These are phyloP conservation scores for Jaculus jaculus DNA, from an alignment of 2,113 vertebrate species.

Conservation along the genomic window DNA sequence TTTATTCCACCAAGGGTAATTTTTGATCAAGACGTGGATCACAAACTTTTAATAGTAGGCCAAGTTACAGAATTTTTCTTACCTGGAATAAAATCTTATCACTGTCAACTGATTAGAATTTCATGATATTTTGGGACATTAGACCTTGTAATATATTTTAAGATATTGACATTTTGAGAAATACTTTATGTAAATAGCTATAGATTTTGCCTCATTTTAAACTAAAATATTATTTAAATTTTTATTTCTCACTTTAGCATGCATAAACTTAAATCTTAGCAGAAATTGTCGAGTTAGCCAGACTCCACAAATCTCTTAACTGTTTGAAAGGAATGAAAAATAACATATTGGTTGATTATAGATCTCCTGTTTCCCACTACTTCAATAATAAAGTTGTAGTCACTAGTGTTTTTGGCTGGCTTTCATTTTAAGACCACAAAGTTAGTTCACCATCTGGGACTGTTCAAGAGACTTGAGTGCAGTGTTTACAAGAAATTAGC, in stretches of 20 bases:
- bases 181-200: constrained; percentile 31
- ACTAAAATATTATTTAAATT: constrained; percentile 25
- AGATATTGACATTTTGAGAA: constrained; percentile 45
- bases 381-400: constrained; percentile 68
- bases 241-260: constrained; percentile 61
- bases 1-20: background rate
- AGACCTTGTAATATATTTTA: background rate
- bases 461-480: constrained; percentile 78
- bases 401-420: constrained; percentile 67
- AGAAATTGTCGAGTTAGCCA: constrained; percentile 62
- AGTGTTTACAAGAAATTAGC: constrained; percentile 86
- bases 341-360: constrained; percentile 26
- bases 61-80: background rate
- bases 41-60: constrained; percentile 2
- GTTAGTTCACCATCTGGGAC: constrained; percentile 81
- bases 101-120: constrained; percentile 4
- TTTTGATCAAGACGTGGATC: constrained; percentile 10
- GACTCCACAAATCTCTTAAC: constrained; percentile 43
- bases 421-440: constrained; percentile 79
- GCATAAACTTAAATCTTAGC: constrained; percentile 51
- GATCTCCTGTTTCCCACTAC: constrained; percentile 46
- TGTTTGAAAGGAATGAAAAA: constrained; percentile 59
- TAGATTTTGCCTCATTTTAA: constrained; percentile 45
- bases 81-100: background rate
- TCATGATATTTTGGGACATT: background rate